phyloP scores from a whole-genome alignment of 1,140 invertebrate species.

The Carposina sasakii region DNA sequence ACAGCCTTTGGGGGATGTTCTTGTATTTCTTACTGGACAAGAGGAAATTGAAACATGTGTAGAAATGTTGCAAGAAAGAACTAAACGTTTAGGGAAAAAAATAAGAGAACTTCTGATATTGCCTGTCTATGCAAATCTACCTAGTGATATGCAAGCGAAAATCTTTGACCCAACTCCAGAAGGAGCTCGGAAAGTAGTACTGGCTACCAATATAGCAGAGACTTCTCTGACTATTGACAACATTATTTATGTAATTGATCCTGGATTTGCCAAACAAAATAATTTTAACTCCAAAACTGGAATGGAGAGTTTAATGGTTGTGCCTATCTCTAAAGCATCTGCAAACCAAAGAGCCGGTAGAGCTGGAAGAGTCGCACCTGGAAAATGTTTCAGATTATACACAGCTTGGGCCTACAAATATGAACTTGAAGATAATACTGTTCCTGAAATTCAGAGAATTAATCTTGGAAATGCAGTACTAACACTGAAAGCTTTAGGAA shows the following conservation, averaged over 20 bases:
- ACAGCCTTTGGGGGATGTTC: slow-evolving; percentile 94
- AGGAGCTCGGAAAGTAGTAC: slow-evolving; percentile 94
- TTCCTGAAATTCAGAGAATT: slow-evolving; percentile 98
- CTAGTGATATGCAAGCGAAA: slow-evolving; percentile 98
- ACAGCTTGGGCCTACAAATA: slow-evolving; percentile 98
- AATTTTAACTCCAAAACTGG: slow-evolving; percentile 98
- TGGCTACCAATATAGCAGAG: slow-evolving; percentile 99
- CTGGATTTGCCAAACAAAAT: slow-evolving; percentile 99
- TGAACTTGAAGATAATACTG: slow-evolving; percentile 97
- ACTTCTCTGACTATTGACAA: slow-evolving; percentile 99
- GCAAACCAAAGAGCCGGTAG: slow-evolving; percentile 95
- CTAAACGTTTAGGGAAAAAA: slow-evolving; percentile 92
- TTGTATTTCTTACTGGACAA: slow-evolving; percentile 97
- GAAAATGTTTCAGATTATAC: slow-evolving; percentile 98
- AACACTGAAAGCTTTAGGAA: slow-evolving; percentile 96
- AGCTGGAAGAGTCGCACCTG: slow-evolving; percentile 93
- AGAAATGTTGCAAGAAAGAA: slow-evolving; percentile 93
- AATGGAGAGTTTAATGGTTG: slow-evolving; percentile 98
- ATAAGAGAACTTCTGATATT: slow-evolving; percentile 94
- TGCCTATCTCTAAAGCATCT: slow-evolving; percentile 97
- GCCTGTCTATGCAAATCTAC: slow-evolving; percentile 98
- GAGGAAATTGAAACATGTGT: slow-evolving; percentile 98
- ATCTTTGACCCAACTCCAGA: slow-evolving; percentile 97
- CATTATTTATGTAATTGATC: slow-evolving; percentile 99
- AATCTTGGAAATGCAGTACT: slow-evolving; percentile 98